These are phyloP conservation scores for Drosophila pseudoananassae DNA, from an alignment of 1,140 invertebrate genomes.

Conservation along the genomic window DNA sequence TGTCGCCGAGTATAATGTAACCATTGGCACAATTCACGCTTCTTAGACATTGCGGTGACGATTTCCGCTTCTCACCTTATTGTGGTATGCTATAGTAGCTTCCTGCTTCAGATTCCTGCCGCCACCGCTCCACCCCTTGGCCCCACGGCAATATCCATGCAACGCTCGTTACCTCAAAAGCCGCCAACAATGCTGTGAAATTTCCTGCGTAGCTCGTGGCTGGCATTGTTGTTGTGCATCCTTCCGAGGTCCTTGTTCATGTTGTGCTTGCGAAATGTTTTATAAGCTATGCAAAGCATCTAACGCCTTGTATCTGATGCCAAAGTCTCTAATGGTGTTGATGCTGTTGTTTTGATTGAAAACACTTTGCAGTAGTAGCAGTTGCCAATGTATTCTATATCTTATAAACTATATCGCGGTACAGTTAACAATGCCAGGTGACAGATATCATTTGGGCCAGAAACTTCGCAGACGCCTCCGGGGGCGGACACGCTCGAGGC, in stretches of 20 bases:
- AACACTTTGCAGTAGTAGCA: conserved; percentile 33
- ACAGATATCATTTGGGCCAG: conserved; percentile 22
- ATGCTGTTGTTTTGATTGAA: conserved; percentile 57
- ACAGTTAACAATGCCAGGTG: conserved; percentile 15
- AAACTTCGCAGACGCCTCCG: conserved; percentile 12
- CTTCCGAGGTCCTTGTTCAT: conserved; percentile 27
- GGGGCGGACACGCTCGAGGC: neutral
- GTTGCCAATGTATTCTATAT: conserved; percentile 15
- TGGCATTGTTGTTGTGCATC: conserved; percentile 34
- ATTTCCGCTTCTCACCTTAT: conserved; percentile 44
- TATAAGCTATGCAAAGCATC: conserved; percentile 63
- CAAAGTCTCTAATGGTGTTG: conserved; percentile 27
- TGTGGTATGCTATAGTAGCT: conserved; percentile 8
- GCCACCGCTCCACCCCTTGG: neutral
- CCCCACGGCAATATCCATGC: neutral
- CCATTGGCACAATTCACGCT: conserved; percentile 68
- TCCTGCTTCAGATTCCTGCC: neutral
- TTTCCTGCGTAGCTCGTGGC: conserved; percentile 46
- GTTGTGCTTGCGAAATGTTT: conserved; percentile 66
- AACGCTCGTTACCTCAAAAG: conserved; percentile 47
- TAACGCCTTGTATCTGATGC: conserved; percentile 53
- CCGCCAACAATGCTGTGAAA: conserved; percentile 53
- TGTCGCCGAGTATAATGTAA: conserved; percentile 31
- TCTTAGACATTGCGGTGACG: conserved; percentile 66
- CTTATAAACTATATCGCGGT: conserved; percentile 17